Evolutionary conservation across 2,113 vertebrate genomes (phyloP).

Genomic region (Struthidea cinerea): DNA sequence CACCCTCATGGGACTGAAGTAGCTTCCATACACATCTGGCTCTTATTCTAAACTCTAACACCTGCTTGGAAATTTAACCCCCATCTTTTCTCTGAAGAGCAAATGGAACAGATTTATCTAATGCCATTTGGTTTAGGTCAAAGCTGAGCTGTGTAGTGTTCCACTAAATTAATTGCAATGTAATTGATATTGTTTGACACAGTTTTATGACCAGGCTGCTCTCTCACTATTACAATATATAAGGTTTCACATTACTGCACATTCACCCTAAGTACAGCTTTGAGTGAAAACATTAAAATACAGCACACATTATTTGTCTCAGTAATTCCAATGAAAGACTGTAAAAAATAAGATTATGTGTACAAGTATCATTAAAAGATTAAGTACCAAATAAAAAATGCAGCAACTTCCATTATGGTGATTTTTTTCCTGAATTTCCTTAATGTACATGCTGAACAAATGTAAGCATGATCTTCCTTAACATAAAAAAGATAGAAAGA

Average conservation of each 20-base stretch:
- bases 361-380: not conserved
- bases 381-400: not conserved
- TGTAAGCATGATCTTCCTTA: not conserved
- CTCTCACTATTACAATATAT: not conserved
- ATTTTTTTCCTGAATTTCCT: not conserved
- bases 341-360: not conserved
- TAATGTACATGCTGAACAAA: not conserved
- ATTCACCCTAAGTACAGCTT: not conserved
- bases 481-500: not conserved
- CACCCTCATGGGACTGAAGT: constrained; percentile 59
- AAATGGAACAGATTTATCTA: constrained; percentile 40
- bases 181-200: constrained; percentile 40
- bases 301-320: not conserved
- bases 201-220: constrained; percentile 4
- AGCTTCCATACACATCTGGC: constrained; percentile 67
- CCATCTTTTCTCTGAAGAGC: constrained; percentile 47
- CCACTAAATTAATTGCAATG: constrained; percentile 38
- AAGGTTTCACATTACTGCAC: not conserved
- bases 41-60: constrained; percentile 70
- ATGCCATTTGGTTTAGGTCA: constrained; percentile 27
- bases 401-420: not conserved
- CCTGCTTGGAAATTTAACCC: constrained; percentile 64
- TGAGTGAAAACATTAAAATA: constrained; percentile 6
- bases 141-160: constrained; percentile 15
- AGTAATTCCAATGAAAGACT: constrained; percentile 30